Base-by-base conservation (phyloP, 2,113 vertebrate genomes). In the Merops nubicus region DNA sequence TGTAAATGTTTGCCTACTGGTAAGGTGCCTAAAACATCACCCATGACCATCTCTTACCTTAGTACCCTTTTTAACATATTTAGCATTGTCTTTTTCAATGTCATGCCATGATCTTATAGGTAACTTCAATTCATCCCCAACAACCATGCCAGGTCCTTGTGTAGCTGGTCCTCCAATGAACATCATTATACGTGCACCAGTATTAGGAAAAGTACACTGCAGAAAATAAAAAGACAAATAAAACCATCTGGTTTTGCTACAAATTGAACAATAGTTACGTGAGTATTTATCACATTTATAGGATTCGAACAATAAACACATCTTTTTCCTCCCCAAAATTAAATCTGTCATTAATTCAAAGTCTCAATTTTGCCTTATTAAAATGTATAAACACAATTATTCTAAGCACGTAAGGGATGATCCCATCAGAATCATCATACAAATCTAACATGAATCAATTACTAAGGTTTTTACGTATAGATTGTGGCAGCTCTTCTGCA, bases 61-160 rank as follows among this genome's bases (percentile, higher is more conserved):
- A n/a, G 99, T 99, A 85, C 98, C 99, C 75, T 99, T 99, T 97
- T 99, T 99, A 96, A 99, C 99, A 80, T 99, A 99, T 98, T 99
- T 99, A 86, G 99, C 99, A 94, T 99, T 99, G 95, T 99, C 99
- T 97, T 99, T 99, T 97, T 99, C 99, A 6, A 99, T 99, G 96
- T 99, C 99, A 25, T 99, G 99, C 99, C 99, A 99, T 14, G 99
- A 99, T 88, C 99, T 98, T 96, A 99, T 99, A 72, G 99, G 99
- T 16, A 97, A 98, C 97, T 99, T 99, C 89, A 99, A 83, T 64
- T 99, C 99, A 83, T 99, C 99, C 54, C 99, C 99, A 31, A 99
- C 99, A 89, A 99, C 99, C 99, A 99, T 99, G 69, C 99, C 99
- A 48, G 99, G 99, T 8, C 99, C 99, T 92, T 99, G 99, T 0